Evolutionary conservation across 2,888 invertebrate genomes (phyloP).

Genomic region (Ganaspis brasiliensis): DNA sequence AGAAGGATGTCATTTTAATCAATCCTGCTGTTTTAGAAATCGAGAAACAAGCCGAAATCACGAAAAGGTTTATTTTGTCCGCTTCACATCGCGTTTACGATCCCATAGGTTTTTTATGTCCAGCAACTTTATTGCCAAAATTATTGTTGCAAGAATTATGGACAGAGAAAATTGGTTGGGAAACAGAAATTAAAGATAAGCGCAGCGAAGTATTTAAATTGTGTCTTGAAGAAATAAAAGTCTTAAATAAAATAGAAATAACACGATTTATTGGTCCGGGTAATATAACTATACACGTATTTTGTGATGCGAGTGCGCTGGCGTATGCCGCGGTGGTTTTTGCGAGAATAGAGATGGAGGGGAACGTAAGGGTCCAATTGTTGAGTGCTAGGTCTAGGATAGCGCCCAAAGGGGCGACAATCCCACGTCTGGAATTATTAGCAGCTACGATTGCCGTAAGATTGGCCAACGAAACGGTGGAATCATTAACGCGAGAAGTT

Average conservation of each 20-base stretch:
- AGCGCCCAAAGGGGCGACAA: constrained; percentile 66
- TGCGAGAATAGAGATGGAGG: constrained; percentile 32
- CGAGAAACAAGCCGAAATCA: not conserved
- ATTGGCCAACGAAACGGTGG: constrained; percentile 45
- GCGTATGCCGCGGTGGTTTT: constrained; percentile 66
- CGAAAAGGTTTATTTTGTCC: constrained; percentile 41
- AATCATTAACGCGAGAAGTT: constrained; percentile 39
- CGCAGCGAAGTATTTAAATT: too few relatives aligned
- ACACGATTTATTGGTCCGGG: too few relatives aligned
- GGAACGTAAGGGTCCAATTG: constrained; percentile 41
- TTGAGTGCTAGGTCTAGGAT: constrained; percentile 67
- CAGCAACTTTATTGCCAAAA: constrained; percentile 54
- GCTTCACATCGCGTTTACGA: constrained; percentile 54
- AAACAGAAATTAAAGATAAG: constrained; percentile 48
- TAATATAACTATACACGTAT: too few relatives aligned
- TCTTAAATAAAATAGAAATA: not conserved
- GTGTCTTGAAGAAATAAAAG: not conserved
- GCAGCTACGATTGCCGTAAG: constrained; percentile 64
- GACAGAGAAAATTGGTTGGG: constrained; percentile 50
- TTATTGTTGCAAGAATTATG: constrained; percentile 56
- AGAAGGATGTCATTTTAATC: too few relatives aligned
- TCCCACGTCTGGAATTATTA: constrained; percentile 71
- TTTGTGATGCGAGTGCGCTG: too few relatives aligned
- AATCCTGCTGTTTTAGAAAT: too few relatives aligned
- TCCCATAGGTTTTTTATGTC: constrained; percentile 53